Evolutionary conservation across 2,888 invertebrate species (phyloP), one percentile per base, ranked within the genome.

Genomic region (Drosophila lutescens): DNA sequence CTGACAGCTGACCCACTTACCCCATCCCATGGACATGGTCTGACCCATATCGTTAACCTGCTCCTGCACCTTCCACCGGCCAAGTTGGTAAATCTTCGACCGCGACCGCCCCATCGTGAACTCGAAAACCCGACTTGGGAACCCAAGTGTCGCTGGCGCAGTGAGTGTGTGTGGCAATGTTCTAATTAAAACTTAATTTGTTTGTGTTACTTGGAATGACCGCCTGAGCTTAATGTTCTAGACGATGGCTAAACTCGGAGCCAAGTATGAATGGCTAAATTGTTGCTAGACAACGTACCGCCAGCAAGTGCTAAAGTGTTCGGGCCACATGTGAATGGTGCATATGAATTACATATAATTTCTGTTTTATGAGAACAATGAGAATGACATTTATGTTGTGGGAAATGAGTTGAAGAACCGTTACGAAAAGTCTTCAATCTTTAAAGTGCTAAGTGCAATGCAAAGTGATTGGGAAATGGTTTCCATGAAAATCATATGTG

Each of bases 151-250:
- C 47, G 26, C 41, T 34, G 32, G 17, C 17, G 32, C 2, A 10
- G 66, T 47, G 74, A 54, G 65, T 79, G 78, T 81, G 78, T 81
- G 78, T 81, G 81, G 79, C 77, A 84, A 86, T 77, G 87, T 82
- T 78, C 84, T 76, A 77, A 84, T 84, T 84, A 84, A 78, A 80
- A 76, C 63, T 65, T 79, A 70, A 78, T 71, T 67, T 26, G 61
- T 51, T 60, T 60, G 67, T 71, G 61, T 78, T 79, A 63, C 76
- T 62, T 65, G 74, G 74, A 83, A 69, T 67, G 69, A 61, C 60
- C 80, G 84, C 80, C 62, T 80, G 65, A 84, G 75, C 79, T 76
- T 74, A 70, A 68, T 78, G 78, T 61, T 77, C 59, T 66, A 17
- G 58, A 55, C 65, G 54, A 44, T 44, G 47, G 55, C 66, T 44